These are phyloP conservation scores for Craterocephalus amniculus DNA, from an alignment of 2,797 vertebrate species.

Conservation along the genomic window DNA sequence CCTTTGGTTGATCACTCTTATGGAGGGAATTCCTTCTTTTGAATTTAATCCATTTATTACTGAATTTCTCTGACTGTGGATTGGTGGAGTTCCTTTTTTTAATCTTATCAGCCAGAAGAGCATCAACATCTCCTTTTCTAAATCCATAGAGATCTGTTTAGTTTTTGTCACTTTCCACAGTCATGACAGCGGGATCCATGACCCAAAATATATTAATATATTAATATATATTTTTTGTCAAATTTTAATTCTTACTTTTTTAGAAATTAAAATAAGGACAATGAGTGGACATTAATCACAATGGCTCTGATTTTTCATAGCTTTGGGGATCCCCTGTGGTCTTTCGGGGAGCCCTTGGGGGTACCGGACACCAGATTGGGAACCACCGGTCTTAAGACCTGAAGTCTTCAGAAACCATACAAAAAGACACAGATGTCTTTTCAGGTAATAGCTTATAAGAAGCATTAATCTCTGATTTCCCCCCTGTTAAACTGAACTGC, in stretches of 20 bases:
- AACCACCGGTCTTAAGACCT: neutral
- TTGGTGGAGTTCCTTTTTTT: neutral
- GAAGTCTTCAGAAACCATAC: too few species aligned
- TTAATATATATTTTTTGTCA: too few species aligned
- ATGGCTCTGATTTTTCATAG: too few species aligned
- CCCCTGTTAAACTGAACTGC: neutral
- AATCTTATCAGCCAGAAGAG: neutral
- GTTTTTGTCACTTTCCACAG: neutral
- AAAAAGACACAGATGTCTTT: neutral
- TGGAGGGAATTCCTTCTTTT: neutral
- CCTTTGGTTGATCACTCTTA: neutral
- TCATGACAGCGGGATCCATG: neutral
- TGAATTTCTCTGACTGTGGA: neutral
- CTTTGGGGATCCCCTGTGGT: too few species aligned
- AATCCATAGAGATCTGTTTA: neutral
- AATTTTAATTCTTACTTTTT: too few species aligned
- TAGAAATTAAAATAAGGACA: too few species aligned
- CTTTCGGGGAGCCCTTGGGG: too few species aligned
- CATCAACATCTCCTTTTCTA: neutral
- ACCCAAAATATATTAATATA: neutral
- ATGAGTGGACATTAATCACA: too few species aligned
- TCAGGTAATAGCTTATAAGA: neutral
- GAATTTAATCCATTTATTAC: neutral
- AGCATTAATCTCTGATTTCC: neutral
- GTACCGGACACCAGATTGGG: too few species aligned